Base-by-base conservation (phyloP, 2,113 vertebrate genomes). In the Ovibos moschatus region DNA sequence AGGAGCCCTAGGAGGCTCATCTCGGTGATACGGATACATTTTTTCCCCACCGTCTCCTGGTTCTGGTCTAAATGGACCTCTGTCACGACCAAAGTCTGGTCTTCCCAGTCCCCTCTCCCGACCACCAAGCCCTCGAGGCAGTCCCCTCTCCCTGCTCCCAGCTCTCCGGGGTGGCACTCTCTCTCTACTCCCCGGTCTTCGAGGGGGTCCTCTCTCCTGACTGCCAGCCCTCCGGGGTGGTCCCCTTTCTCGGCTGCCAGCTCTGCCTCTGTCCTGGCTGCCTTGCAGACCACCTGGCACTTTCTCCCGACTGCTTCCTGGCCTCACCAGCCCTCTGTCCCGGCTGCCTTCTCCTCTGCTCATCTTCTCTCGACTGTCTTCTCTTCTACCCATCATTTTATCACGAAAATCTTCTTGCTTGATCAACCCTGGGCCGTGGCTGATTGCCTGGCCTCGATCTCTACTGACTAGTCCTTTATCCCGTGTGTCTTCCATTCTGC, bases 401-500 rank as follows among this genome's bases (percentile, higher is more conserved):
- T 98, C 99, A 93, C 98, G 98, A 58, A 98, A 99, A 81, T 99
- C 99, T 87, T 98, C 98, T 95, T 98, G 98, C 36, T 98, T 98
- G 96, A 98, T 97, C 96, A 98, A 93, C 55, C 98, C 99, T 86
- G 98, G 98, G 85, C 98, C 98, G 57, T 95, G 97, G 94, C 97
- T 92, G 74, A 99, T 97, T 89, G 89, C 81, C 97, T 99, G 98
- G 43, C 98, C 98, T 95, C 98, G 98, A 91, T 98, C 98, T 98
- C 99, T 98, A 94, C 98, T 98, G 14, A 98, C 83, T 3, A 99
- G 97, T 45, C 98, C 99, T 96, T 98, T 99, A 47, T 99, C 99
- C 92, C 97, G 94, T 74, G 97, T 95, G 74, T 98, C 99, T 58
- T 98, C 98, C 97, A 99, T 98, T 92, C 98, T 98, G 86, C 96